Evolutionary conservation across 2,797 vertebrate species (phyloP).

Genomic region (Artibeus lituratus): DNA sequence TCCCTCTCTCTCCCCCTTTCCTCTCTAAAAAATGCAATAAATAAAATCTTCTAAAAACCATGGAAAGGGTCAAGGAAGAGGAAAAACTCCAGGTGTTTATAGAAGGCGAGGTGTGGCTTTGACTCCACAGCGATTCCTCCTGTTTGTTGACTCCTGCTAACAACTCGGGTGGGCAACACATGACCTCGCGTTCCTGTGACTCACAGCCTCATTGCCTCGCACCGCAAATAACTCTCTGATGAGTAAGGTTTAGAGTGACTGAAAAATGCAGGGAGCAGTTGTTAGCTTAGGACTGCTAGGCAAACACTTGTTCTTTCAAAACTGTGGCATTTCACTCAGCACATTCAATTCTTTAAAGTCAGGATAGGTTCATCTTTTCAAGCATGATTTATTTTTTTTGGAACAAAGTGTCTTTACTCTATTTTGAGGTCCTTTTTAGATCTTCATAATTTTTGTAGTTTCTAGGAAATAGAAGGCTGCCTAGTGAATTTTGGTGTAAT

Average conservation of each 20-base stretch:
- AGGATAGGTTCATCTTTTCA: neutral
- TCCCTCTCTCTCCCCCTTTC: no score
- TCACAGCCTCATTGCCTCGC: constrained; percentile 68
- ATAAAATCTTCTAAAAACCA: neutral
- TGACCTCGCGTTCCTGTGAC: constrained; percentile 61
- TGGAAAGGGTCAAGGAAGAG: neutral
- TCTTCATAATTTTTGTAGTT: neutral
- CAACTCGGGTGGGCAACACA: constrained; percentile 36
- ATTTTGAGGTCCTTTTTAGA: neutral
- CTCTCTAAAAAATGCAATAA: no score
- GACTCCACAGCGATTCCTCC: constrained; percentile 17
- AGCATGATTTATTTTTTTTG: neutral
- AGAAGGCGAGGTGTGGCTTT: constrained; percentile 52
- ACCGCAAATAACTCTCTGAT: constrained; percentile 75
- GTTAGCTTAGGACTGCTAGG: constrained; percentile 6
- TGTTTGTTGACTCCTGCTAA: constrained; percentile 67
- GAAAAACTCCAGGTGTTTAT: neutral
- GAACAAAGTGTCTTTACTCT: neutral
- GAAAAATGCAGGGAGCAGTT: constrained; percentile 60
- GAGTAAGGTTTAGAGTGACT: constrained; percentile 60
- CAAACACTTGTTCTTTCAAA: neutral
- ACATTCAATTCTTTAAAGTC: neutral
- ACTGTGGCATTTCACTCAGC: neutral
- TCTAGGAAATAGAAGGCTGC: neutral
- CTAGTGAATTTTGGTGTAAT: neutral